A percentile compares a stretch with the other conserved stretches of the same genome.
phyloP scores from a whole-genome alignment of 2,113 vertebrate species.

The Tupaia tana region DNA sequence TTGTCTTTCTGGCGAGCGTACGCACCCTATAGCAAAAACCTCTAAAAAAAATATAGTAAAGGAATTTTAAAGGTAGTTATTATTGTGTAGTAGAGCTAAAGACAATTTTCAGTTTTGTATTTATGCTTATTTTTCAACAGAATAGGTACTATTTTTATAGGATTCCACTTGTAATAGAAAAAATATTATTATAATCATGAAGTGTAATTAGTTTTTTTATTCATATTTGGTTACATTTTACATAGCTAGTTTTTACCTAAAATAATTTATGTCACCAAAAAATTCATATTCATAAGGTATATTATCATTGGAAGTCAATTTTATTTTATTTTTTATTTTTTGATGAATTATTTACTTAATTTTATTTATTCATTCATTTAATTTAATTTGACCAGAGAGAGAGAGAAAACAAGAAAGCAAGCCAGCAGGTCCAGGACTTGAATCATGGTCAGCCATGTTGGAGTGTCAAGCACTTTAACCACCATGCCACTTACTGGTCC shows the following conservation, averaged over 20 bases:
- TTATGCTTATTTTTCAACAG: not conserved
- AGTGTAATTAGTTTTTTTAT: constrained; percentile 4
- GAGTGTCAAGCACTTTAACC: too few species aligned
- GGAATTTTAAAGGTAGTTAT: constrained; percentile 32
- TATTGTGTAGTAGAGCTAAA: not conserved
- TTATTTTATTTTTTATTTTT: not conserved
- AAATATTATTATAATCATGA: constrained; percentile 28
- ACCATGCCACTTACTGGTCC: too few species aligned
- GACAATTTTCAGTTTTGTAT: not conserved
- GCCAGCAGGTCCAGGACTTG: too few species aligned
- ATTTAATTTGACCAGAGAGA: too few species aligned
- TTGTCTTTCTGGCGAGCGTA: too few species aligned
- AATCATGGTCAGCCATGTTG: too few species aligned
- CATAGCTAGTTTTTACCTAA: constrained; percentile 6
- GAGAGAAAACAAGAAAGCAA: too few species aligned
- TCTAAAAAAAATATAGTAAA: not conserved
- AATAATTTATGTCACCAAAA: constrained; percentile 34
- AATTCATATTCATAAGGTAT: constrained; percentile 2
- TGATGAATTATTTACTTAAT: too few species aligned
- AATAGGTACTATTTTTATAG: not conserved
- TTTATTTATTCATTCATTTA: too few species aligned
- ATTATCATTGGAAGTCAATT: constrained; percentile 7
- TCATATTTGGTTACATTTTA: constrained; percentile 27
- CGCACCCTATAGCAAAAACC: too few species aligned
- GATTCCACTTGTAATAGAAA: not conserved